Base-by-base conservation (phyloP, 1,140 invertebrate species). In the Phenacoccus solenopsis region DNA sequence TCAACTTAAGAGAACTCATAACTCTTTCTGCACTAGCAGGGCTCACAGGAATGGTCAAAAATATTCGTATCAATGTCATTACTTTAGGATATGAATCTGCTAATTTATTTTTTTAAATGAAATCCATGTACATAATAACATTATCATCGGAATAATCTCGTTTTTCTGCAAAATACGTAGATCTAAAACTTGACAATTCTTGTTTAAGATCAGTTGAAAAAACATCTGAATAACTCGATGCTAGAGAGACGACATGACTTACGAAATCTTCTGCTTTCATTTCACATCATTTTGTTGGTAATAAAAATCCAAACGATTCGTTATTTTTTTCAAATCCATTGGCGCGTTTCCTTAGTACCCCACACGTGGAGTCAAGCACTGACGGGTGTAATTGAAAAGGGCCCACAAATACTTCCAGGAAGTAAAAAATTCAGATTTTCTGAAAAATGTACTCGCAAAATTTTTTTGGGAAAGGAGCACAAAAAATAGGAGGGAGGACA, bases 121-220 rank as follows among this genome's bases (percentile, higher is more conserved):
- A 38, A 10, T 38, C 32, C 9, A 38, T 38, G n/a, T 10, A n/a
- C n/a, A n/a, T 38, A 38, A 38, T n/a, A n/a, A n/a, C n/a, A n/a
- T n/a, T 27, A n/a, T n/a, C n/a, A n/a, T n/a, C n/a, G n/a, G n/a
- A n/a, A n/a, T n/a, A n/a, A n/a, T n/a, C n/a, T n/a, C n/a, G n/a
- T n/a, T n/a, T n/a, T n/a, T n/a, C n/a, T n/a, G n/a, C n/a, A 67
- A 67, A 67, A 67, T 67, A 67, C 1, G 28, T n/a, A 27, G 27
- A 24, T 27, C 27, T 27, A 67, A 67, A 67, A 67, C 61, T 67
- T n/a, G 28, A 27, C 9, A 67, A 13, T n/a, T 67, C 61, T 27
- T 67, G 28, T 67, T 25, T 67, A 13, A 27, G 24, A 67, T 67
- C 61, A 67, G 61, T 67, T 67, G 61, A 27, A 27, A 67, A 67